Evolutionary conservation across 2,113 vertebrate genomes (phyloP), one percentile per base, ranked within the genome.

Genomic region (Engraulis encrasicolus): DNA sequence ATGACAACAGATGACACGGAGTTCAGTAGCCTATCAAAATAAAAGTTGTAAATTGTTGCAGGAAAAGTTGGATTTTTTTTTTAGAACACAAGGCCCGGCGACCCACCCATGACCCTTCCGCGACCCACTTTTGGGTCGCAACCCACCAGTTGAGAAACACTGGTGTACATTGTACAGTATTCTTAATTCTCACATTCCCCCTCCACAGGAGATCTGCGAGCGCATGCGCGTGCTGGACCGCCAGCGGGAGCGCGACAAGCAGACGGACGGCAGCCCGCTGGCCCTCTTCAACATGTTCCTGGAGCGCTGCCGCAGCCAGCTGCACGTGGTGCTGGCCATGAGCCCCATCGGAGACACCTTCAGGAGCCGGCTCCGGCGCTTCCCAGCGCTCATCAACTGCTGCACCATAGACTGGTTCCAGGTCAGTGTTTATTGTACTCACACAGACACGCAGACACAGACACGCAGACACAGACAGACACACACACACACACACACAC

Each of bases 321-420:
- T 99, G 78, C 97, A 97, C 14, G 92, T 98, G 27, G 97, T 98
- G 23, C 88, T 99, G 81, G 96, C 96, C 86, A 97, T 97, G 97
- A 98, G 97, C 88, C 97, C 97, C 85, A 97, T 98, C 6, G 97
- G 97, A 80, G 97, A 98, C 34, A 92, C 97, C 0, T 98, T 98
- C 82, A 93, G 97, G 79, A 94, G 92, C 78, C 95, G 95, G 1
- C 93, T 98, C 14, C 90, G 97, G 36, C 96, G 95, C 84, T 98
- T 98, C 87, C 97, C 97, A 0, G 96, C 97, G 5, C 97, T 98
- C 50, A 96, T 98, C 88, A 98, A 98, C 91, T 98, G 97, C 92
- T 98, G 96, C 88, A 98, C 97, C 5, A 96, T 98, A n/a, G 95
- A 98, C 88, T 98, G 97, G 97, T 98, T 98, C 89, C 97, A 98